Evolutionary conservation across 92 coral and sea anemone genomes (phyloP).

Genomic region (Porites lobata): DNA sequence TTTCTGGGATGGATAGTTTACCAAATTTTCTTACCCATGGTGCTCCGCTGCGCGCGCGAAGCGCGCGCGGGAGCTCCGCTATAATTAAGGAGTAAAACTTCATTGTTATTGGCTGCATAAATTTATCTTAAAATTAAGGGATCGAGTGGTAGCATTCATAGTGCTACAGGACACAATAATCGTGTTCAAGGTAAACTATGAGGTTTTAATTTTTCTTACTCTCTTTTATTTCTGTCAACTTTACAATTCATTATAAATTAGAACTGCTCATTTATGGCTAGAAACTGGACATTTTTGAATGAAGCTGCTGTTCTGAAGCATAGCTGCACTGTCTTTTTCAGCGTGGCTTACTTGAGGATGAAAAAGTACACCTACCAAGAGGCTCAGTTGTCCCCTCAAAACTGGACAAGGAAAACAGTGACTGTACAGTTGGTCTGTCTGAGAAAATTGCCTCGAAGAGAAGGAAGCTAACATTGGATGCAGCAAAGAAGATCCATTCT

Average conservation of each 20-base stretch:
- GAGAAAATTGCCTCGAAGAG: slow-evolving; percentile 43
- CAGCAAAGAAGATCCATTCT: slow-evolving; percentile 61
- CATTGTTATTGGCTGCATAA: slow-evolving; percentile 7
- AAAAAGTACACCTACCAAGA: slow-evolving; percentile 41
- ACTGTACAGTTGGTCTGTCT: slow-evolving; percentile 48
- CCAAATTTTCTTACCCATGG: too few species aligned
- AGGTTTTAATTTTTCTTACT: too few species aligned
- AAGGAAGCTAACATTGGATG: slow-evolving; percentile 54
- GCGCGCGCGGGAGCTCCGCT: too few species aligned
- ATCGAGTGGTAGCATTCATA: too few species aligned
- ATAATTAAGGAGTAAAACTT: not conserved
- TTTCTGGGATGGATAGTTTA: too few species aligned
- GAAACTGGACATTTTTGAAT: not conserved
- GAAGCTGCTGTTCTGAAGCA: too few species aligned
- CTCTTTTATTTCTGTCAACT: too few species aligned
- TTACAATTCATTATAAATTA: too few species aligned
- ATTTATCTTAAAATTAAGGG: not conserved
- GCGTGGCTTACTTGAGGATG: slow-evolving; percentile 51
- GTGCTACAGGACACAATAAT: too few species aligned
- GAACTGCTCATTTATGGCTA: not conserved
- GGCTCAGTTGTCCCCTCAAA: slow-evolving; percentile 35
- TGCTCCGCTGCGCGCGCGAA: too few species aligned
- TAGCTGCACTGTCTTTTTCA: slow-evolving; percentile 20
- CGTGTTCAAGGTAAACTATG: too few species aligned
- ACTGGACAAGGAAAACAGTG: slow-evolving; percentile 57